Conservation (phyloP, 2,113 vertebrate species). For the Machaerirhynchus nigripectus region DNA sequence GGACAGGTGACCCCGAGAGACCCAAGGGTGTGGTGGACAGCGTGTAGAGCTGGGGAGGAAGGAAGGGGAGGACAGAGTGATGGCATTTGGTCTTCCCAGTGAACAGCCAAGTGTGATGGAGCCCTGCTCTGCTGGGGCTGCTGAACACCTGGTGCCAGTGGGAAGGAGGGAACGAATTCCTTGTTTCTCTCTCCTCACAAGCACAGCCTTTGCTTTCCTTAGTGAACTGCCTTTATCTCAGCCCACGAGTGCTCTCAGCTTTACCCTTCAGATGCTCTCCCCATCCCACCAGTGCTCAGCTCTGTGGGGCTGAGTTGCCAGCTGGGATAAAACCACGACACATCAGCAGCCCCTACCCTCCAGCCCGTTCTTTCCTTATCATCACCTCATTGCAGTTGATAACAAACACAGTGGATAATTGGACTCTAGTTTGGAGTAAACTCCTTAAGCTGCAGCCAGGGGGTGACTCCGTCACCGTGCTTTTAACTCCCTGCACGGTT, state of each 20-base stretch:
- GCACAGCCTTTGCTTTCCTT: neutral
- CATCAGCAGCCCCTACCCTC: neutral
- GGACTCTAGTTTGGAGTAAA: conserved; percentile 38
- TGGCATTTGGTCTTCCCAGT: neutral
- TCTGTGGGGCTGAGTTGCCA: neutral
- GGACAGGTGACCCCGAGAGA: neutral
- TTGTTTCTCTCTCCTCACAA: neutral
- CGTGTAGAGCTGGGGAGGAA: neutral
- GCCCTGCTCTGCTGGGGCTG: neutral
- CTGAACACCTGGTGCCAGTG: neutral
- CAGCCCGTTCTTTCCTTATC: neutral
- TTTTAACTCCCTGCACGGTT: conserved; percentile 34
- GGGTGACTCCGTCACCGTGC: neutral
- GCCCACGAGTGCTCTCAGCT: neutral
- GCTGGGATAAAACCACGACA: neutral
- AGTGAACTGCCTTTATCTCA: neutral
- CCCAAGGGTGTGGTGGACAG: neutral
- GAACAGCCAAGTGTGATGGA: neutral
- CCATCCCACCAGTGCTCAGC: neutral
- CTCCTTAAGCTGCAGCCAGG: conserved; percentile 37
- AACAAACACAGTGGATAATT: conserved; percentile 48
- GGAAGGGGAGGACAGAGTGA: no score
- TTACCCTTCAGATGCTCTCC: neutral
- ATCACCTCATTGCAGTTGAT: neutral
- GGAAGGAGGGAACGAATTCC: neutral